Evolutionary conservation across 2,797 vertebrate species (phyloP).

Genomic region (Phataginus tricuspis): DNA sequence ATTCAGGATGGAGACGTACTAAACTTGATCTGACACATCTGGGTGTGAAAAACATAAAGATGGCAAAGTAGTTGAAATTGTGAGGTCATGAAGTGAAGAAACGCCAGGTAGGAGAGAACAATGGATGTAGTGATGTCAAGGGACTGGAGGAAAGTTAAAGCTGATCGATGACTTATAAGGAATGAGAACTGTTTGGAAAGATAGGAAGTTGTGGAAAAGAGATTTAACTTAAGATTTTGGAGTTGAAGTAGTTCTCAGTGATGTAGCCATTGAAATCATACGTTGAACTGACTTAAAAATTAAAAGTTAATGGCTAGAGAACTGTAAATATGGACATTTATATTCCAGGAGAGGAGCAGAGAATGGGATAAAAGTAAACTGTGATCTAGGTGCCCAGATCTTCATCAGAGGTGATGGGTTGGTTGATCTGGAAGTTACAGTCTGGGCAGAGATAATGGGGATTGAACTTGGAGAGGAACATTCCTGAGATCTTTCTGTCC

Average conservation of each 20-base stretch:
- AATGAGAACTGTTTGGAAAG: not conserved
- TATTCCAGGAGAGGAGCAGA: not conserved
- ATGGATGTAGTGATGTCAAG: not conserved
- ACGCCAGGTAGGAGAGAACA: not conserved
- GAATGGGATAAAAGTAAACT: not conserved
- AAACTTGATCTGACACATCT: not conserved
- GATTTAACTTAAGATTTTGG: not conserved
- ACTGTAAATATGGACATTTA: not conserved
- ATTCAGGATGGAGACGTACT: not conserved
- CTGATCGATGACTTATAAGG: not conserved
- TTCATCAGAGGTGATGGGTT: not conserved
- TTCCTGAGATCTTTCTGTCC: not conserved
- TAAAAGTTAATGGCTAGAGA: not conserved
- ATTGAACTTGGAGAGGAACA: not conserved
- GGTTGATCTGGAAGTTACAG: not conserved
- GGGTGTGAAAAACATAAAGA: not conserved
- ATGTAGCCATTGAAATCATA: not conserved
- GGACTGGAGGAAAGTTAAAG: not conserved
- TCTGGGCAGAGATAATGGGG: not conserved
- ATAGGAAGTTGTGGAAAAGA: not conserved
- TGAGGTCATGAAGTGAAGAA: not conserved
- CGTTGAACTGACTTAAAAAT: not conserved
- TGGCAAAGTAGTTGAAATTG: not conserved
- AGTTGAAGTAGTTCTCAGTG: not conserved
- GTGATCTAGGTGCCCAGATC: not conserved